Base-by-base conservation (phyloP, 92 coral and sea anemone species). In the Porites lobata region DNA sequence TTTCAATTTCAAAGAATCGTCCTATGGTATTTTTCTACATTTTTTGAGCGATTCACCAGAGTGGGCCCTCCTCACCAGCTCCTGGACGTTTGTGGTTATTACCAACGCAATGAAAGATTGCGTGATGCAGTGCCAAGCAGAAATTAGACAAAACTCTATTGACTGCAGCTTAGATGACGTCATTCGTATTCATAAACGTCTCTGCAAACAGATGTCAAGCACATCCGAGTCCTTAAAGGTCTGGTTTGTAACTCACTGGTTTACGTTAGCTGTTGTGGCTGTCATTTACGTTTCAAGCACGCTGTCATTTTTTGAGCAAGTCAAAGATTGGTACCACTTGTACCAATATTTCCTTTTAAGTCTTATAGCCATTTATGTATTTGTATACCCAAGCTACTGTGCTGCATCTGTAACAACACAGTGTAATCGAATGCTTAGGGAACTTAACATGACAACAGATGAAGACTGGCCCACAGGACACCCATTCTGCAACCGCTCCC, bases 201-300 rank as follows among this genome's bases (percentile, higher is more conserved):
- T 94, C 32, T 85, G 88, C 63, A 59, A 66, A 63, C 87, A 70
- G 53, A 75, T 94, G 50, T 90, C 80, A 18, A 58, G 63, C 58
- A 89, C 94, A 19, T 85, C 94, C 13, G 88, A 75, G 22, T 79
- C 93, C 51, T 69, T 93, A 43, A 84, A 88, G 67, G 56, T 70
- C 20, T 93, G 96, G 94, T 93, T 93, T 76, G 79, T 91, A 9
- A 63, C 85, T 14, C 92, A 94, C 78, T 94, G 94, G 96, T 69
- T 89, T 24, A 18, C 82, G 21, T 75, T 84, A 22, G 94, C 94
- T 7, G 43, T 82, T 9, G 67, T 79, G 22, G 82, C 84, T 26
- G 93, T 91, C 8, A 15, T 91, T 65, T 91, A 83, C 84, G 82
- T 78, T 8, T 89, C 92, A 63, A 84, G 61, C 63, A 53, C 85